Conservation (phyloP, 64 coral and sea anemone genomes). For the Porites lutea region DNA sequence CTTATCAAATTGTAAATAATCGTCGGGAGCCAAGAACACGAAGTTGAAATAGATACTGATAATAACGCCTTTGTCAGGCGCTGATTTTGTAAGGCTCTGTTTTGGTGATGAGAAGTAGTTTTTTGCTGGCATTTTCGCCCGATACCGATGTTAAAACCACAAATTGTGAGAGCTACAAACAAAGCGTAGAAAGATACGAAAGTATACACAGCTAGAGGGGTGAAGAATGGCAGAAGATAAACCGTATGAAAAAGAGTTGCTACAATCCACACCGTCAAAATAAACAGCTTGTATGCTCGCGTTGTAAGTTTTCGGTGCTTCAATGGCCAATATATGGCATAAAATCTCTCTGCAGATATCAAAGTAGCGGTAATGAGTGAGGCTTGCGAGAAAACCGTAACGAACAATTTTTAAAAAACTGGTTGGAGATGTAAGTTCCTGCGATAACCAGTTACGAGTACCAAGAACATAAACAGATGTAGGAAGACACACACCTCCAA, state of each 20-base stretch:
- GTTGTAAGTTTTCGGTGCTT: neutral
- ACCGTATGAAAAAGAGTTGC: neutral
- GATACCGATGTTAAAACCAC: neutral
- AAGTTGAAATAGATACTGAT: neutral
- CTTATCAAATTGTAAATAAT: no score
- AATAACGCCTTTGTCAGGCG: constrained; percentile 4
- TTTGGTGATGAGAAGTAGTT: neutral
- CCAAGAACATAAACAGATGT: no score
- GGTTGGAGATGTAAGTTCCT: no score
- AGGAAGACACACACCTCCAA: neutral
- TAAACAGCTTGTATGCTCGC: neutral
- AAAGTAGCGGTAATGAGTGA: neutral
- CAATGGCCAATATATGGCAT: neutral
- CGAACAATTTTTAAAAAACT: neutral
- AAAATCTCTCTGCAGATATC: neutral
- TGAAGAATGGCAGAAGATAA: neutral
- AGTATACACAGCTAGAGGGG: neutral
- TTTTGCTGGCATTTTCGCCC: neutral
- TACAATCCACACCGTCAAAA: neutral
- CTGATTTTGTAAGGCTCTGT: neutral
- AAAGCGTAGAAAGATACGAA: neutral
- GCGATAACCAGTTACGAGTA: no score
- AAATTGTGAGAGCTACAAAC: neutral
- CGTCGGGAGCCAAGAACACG: neutral
- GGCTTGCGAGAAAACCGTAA: neutral